These are phyloP conservation scores for Phalacrocorax pelagicus DNA, from an alignment of 2,113 vertebrate species.

Conservation along the genomic window DNA sequence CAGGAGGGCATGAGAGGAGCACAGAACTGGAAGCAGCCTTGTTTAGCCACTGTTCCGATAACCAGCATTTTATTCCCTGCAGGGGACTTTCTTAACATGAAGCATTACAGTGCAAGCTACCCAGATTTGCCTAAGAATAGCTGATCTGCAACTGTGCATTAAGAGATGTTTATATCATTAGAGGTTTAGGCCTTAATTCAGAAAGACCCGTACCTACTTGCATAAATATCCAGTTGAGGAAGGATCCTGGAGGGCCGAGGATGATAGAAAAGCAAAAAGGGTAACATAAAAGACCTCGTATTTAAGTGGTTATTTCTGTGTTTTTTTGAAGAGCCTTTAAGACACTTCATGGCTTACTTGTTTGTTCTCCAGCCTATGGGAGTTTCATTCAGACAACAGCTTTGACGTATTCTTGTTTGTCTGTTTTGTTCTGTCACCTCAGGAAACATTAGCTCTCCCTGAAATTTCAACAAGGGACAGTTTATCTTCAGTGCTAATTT, in stretches of 20 bases:
- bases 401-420: not conserved
- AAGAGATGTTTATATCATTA: not conserved
- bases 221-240: not conserved
- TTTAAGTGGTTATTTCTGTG: not conserved
- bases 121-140: not conserved
- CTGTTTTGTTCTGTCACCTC: not conserved
- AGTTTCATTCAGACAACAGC: not conserved
- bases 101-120: not conserved
- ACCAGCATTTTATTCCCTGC: not conserved
- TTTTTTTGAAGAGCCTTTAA: not conserved
- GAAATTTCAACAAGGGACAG: slow-evolving; percentile 38
- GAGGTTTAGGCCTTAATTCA: not conserved
- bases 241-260: not conserved
- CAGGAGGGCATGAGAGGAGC: slow-evolving; percentile 62
- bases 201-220: not conserved
- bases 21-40: slow-evolving; percentile 4
- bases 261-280: not conserved
- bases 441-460: slow-evolving; percentile 13
- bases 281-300: not conserved
- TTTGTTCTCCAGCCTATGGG: not conserved
- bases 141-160: not conserved
- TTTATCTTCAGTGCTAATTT: slow-evolving; percentile 32
- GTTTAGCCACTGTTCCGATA: not conserved
- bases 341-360: not conserved
- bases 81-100: not conserved